Evolutionary conservation across 2,113 vertebrate species (phyloP).

Genomic region (Pluvianellus socialis): DNA sequence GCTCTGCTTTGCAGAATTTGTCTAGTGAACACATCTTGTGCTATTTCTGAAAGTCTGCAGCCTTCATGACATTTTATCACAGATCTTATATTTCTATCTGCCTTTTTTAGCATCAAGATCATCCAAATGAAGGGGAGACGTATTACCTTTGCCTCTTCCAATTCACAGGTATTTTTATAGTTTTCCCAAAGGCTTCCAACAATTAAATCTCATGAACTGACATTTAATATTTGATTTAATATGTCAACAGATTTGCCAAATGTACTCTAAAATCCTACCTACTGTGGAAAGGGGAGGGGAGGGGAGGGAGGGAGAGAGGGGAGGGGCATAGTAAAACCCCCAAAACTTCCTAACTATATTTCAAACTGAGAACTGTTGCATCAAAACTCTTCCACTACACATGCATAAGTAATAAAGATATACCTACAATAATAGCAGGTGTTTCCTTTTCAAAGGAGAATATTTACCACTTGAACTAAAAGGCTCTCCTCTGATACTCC

Average conservation of each 20-base stretch:
- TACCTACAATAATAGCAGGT: neutral
- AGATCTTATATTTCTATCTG: neutral
- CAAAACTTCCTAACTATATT: neutral
- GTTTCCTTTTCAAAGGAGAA: neutral
- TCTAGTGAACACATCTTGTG: neutral
- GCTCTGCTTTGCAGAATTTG: neutral
- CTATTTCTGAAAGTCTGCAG: neutral
- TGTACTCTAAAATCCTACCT: neutral
- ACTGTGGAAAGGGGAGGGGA: neutral
- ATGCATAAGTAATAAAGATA: neutral
- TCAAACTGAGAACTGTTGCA: neutral
- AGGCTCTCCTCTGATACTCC: neutral
- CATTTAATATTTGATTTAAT: neutral
- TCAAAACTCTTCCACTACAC: neutral
- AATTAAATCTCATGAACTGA: neutral
- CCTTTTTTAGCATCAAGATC: neutral
- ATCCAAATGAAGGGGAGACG: neutral
- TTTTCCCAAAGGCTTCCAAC: neutral
- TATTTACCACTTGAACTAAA: neutral
- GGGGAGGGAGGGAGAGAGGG: neutral
- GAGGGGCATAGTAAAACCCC: neutral
- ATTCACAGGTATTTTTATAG: neutral
- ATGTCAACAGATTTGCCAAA: neutral
- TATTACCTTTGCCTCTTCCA: neutral
- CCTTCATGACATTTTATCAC: neutral